Percentiles rank a stretch among this genome's conserved stretches.
Conservation (phyloP, 2,888 invertebrate genomes). For the Drosophila mettleri region DNA sequence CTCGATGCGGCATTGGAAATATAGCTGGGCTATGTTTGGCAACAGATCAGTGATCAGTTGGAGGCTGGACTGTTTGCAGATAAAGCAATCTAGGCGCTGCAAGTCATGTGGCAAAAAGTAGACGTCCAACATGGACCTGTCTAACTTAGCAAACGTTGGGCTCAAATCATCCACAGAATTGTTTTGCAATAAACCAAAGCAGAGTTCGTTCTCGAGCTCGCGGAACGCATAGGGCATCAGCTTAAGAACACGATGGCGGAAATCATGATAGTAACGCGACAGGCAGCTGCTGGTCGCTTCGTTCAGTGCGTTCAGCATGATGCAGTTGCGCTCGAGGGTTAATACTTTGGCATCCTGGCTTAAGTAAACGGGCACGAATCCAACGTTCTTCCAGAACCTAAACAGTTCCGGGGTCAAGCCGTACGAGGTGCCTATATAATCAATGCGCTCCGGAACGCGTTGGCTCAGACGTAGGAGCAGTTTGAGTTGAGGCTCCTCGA, state of each 20-base stretch:
- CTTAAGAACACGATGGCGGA: constrained; percentile 91
- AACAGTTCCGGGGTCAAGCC: constrained; percentile 95
- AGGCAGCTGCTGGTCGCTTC: constrained; percentile 88
- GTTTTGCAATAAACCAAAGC: constrained; percentile 88
- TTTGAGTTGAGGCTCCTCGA: constrained; percentile 92
- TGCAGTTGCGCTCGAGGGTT: constrained; percentile 98
- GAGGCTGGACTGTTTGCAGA: constrained; percentile 96
- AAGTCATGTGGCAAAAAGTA: constrained; percentile 93
- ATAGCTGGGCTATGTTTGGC: constrained; percentile 90
- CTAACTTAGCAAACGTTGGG: constrained; percentile 84
- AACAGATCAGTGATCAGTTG: constrained; percentile 95
- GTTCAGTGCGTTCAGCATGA: constrained; percentile 93
- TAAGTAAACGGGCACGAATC: constrained; percentile 95
- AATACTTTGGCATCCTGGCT: constrained; percentile 97
- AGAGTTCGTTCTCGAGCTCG: constrained; percentile 90
- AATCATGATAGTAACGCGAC: constrained; percentile 93
- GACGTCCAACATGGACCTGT: constrained; percentile 88
- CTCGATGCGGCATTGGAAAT: constrained; percentile 90
- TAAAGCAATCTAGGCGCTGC: constrained; percentile 94
- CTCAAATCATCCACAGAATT: constrained; percentile 82
- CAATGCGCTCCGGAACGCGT: constrained; percentile 92
- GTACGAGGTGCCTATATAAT: constrained; percentile 97
- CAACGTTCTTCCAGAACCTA: constrained; percentile 94
- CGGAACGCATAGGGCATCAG: constrained; percentile 92
- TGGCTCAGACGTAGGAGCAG: constrained; percentile 94